These are phyloP conservation scores for Apodemus agrarius DNA, from an alignment of 2,797 vertebrate genomes.

Conservation along the genomic window DNA sequence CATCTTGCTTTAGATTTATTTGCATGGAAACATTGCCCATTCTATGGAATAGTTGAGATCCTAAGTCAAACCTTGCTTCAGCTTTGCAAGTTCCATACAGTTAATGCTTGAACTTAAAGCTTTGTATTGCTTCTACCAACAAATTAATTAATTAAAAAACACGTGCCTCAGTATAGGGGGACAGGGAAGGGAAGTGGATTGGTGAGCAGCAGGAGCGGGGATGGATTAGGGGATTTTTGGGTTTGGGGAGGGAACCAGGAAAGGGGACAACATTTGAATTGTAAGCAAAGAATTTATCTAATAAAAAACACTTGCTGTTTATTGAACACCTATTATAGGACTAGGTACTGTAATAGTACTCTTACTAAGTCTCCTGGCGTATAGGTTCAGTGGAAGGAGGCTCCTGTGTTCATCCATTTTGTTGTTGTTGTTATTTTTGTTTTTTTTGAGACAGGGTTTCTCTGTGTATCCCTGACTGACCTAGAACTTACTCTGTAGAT, in stretches of 20 bases:
- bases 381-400: neutral
- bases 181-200: too few relatives aligned
- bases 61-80: neutral
- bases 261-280: too few relatives aligned
- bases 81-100: neutral
- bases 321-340: neutral
- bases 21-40: neutral
- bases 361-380: neutral
- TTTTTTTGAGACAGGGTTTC: too few relatives aligned
- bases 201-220: too few relatives aligned
- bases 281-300: too few relatives aligned
- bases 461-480: too few relatives aligned
- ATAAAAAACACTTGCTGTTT: neutral
- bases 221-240: too few relatives aligned
- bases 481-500: too few relatives aligned
- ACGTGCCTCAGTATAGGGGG: too few relatives aligned
- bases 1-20: neutral
- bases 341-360: neutral
- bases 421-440: too few relatives aligned
- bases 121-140: constrained; percentile 22
- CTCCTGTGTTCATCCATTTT: neutral
- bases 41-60: neutral
- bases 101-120: neutral
- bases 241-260: too few relatives aligned
- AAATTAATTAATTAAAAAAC: neutral